Conservation (phyloP, 2,797 vertebrate species). For the Acipenser ruthenus region DNA sequence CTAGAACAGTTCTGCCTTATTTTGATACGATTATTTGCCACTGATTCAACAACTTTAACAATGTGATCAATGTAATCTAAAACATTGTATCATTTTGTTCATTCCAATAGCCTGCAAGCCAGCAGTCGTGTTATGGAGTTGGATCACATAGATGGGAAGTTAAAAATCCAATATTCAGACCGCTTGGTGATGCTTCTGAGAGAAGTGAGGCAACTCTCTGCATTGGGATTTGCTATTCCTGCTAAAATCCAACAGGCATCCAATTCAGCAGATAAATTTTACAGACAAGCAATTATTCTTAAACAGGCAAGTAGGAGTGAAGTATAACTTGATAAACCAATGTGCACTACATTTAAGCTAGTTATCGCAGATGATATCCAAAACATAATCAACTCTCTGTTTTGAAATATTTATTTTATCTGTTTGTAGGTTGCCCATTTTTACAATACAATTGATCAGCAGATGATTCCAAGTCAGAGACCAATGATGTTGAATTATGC, state of each 20-base stretch:
- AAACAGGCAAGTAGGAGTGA: slow-evolving; percentile 71
- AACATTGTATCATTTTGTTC: background rate
- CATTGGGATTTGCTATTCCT: slow-evolving; percentile 83
- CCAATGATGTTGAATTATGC: slow-evolving; percentile 94
- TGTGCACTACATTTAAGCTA: slow-evolving; percentile 19
- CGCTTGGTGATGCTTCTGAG: slow-evolving; percentile 76
- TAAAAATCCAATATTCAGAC: slow-evolving; percentile 93
- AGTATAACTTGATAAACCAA: slow-evolving; percentile 7
- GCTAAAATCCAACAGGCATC: slow-evolving; percentile 81
- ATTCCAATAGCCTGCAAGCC: slow-evolving; percentile 70
- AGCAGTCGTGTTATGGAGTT: slow-evolving; percentile 87
- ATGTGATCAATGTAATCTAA: no score
- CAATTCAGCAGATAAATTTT: slow-evolving; percentile 83
- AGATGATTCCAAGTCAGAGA: slow-evolving; percentile 94
- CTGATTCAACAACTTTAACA: no score
- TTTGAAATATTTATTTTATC: slow-evolving; percentile 8
- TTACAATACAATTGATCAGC: slow-evolving; percentile 95
- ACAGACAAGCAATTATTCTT: slow-evolving; percentile 86
- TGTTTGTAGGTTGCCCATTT: slow-evolving; percentile 83
- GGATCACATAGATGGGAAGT: slow-evolving; percentile 74
- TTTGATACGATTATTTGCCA: no score
- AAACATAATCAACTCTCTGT: slow-evolving; percentile 5
- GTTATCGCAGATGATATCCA: slow-evolving; percentile 15
- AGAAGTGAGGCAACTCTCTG: slow-evolving; percentile 89
- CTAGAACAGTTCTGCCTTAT: no score